A percentile compares a stretch with the other conserved stretches of the same genome.
phyloP scores from a whole-genome alignment of 2,113 vertebrate species.

The Antechinus stuartii region DNA sequence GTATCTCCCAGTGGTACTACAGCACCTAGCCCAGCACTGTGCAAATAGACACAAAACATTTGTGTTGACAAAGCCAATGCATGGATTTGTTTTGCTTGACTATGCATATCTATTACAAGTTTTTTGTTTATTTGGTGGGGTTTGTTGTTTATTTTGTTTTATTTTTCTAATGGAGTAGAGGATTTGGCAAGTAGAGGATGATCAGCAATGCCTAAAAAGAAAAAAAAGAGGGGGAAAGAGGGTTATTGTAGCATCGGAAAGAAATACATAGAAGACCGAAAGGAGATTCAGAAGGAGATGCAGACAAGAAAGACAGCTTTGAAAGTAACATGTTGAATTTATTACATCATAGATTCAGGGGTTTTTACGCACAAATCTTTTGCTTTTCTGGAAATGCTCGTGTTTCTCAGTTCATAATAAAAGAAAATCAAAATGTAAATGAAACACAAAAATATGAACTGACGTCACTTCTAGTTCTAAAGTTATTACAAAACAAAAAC shows the following conservation, averaged over 20 bases:
- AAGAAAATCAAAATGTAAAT: neutral
- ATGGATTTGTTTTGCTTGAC: slow-evolving; percentile 7
- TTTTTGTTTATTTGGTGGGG: neutral
- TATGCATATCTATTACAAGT: neutral
- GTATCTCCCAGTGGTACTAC: neutral
- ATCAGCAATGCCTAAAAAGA: neutral
- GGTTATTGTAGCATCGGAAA: neutral
- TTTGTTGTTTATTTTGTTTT: neutral
- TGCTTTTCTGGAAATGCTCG: neutral
- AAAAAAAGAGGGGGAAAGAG: neutral
- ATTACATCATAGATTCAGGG: neutral
- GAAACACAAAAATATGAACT: neutral
- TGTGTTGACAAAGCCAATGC: neutral
- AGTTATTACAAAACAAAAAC: neutral
- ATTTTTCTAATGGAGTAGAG: neutral
- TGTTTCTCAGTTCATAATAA: neutral
- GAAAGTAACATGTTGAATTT: neutral
- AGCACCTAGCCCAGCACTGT: neutral
- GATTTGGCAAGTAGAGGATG: neutral
- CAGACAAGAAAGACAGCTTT: neutral
- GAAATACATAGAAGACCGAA: neutral
- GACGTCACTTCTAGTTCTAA: neutral
- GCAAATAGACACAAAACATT: neutral
- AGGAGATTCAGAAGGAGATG: neutral
- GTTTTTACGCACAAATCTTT: neutral